A percentile compares a stretch with the other conserved stretches of the same genome.
Evolutionary conservation across 2,797 vertebrate genomes (phyloP).

Genomic region (Loris lydekkerianus): DNA sequence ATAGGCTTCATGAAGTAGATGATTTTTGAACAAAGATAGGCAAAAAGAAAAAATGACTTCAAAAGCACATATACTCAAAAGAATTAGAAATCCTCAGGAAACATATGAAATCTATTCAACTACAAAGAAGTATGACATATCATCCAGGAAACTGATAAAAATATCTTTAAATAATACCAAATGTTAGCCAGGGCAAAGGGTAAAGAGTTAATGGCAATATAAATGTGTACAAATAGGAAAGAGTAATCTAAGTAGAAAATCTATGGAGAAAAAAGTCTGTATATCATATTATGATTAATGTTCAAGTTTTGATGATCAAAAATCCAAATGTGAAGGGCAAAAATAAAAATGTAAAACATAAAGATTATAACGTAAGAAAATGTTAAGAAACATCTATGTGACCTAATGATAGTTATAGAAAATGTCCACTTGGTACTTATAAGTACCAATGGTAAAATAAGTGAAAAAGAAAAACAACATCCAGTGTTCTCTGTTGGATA

Average conservation of each 20-base stretch:
- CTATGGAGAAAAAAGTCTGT: background rate
- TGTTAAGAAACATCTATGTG: background rate
- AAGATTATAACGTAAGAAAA: background rate
- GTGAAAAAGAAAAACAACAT: background rate
- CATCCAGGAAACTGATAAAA: background rate
- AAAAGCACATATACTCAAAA: background rate
- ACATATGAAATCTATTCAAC: background rate
- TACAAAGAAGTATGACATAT: background rate
- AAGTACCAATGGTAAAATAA: background rate
- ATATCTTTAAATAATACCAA: background rate
- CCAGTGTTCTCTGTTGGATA: background rate
- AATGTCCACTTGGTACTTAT: background rate
- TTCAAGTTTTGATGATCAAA: background rate
- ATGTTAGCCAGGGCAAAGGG: background rate
- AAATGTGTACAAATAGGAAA: background rate
- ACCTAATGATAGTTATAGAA: background rate
- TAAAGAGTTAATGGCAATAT: background rate
- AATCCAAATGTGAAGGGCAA: background rate
- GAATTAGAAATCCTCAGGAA: background rate
- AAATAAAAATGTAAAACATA: slow-evolving; percentile 17
- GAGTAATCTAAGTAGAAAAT: background rate
- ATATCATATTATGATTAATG: background rate
- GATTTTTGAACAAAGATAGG: background rate
- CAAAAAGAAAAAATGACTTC: background rate
- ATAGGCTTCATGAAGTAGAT: background rate